Conservation (phyloP, 2,888 invertebrate genomes). For the Drosophila mulleri region DNA sequence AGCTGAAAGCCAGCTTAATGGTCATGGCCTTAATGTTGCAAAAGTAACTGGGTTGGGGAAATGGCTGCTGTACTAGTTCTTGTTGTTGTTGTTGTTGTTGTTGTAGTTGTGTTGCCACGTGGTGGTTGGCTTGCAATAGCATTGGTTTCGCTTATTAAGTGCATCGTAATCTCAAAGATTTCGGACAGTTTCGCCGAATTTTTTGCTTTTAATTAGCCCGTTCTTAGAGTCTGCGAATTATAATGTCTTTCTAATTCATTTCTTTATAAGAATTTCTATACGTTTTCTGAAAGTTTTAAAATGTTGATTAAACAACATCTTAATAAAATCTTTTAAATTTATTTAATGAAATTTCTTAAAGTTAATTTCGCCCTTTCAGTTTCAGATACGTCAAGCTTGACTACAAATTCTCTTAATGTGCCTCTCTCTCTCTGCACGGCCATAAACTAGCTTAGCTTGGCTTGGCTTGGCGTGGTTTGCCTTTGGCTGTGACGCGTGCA, state of each 20-base stretch:
- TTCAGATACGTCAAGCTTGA: neutral
- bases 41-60: neutral
- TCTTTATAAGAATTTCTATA: neutral
- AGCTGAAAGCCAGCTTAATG: constrained; percentile 73
- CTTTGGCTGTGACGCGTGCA: constrained; percentile 46
- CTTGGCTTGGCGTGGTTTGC: constrained; percentile 17
- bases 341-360: neutral
- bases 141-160: constrained; percentile 47
- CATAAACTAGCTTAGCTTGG: constrained; percentile 20
- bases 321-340: no score
- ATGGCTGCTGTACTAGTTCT: neutral
- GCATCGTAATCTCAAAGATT: constrained; percentile 50
- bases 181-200: neutral
- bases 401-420: neutral
- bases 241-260: neutral
- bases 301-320: no score
- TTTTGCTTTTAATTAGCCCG: no score
- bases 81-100: neutral
- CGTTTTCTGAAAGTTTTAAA: neutral
- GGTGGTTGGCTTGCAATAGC: constrained; percentile 32
- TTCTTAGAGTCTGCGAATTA: neutral
- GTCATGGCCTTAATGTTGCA: constrained; percentile 33
- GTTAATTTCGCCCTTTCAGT: neutral
- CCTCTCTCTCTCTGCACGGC: neutral
- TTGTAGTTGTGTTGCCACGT: no score